Base-by-base conservation (phyloP, 2,113 vertebrate genomes). In the Phyllostomus discolor region DNA sequence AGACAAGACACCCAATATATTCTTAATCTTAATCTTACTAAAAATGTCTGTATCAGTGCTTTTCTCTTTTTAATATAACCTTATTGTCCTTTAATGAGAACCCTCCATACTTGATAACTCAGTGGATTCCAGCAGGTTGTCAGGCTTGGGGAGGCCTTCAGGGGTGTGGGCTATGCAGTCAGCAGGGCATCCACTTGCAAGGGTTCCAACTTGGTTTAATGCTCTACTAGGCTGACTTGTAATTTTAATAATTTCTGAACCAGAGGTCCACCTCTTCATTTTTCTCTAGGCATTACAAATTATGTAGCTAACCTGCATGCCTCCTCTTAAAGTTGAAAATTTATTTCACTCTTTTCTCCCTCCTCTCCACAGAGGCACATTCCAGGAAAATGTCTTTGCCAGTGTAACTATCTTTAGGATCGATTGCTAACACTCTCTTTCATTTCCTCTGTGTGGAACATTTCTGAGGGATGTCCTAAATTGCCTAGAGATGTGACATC, bases 1-100 rank as follows among this genome's bases (percentile, higher is more conserved):
- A 99, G 98, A 98, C 98, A 99, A 98, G 98, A 98, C 98, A 98
- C 98, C 97, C 98, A 98, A 98, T 98, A 98, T 98, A 59, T 11
- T 99, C 28, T 67, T 33, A 59, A 15, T 99, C 28, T 67, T 33
- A 59, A 14, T n/a, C 16, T 82, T 59, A 52, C 38, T 88, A 54
- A 50, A 75, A 64, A n/a, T 10, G 69, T 85, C 1, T 69, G 19
- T 41, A 14, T 38, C 10, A 70, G 10, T 78, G 57, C 1, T 54
- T 28, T 50, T 5, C 38, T 70, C 59, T 64, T 78, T 95, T 93
- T 75, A 82, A 82, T 46, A 83, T 26, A 90, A 52, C 5, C 22
- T 76, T 17, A 12, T n/a, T 0, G 12, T 43, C 10, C 28, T 69
- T 70, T 26, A 62, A 31, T 17, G 10, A 67, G 28, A 83, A 79